Evolutionary conservation across 2,888 invertebrate genomes (phyloP), one percentile per base, ranked within the genome.

Genomic region (Clitarchus hookeri): DNA sequence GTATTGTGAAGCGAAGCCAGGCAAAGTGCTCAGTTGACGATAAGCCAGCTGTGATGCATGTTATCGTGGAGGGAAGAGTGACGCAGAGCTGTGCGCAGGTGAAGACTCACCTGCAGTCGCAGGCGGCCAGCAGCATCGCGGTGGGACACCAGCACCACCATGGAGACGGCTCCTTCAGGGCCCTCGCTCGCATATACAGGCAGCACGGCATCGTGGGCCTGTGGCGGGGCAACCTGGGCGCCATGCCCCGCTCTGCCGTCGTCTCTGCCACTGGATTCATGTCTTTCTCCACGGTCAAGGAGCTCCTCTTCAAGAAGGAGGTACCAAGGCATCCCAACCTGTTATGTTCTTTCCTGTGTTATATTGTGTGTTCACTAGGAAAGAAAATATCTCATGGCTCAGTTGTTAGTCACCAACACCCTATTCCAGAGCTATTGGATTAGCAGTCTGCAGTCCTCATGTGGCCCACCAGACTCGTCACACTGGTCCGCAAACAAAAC

Each of bases 81-180:
- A 36, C 36, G 48, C 48, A 48, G 12, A 8, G 12, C 12, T 79
- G 79, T 84, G 19, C 79, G 53, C 27, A 94, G 94, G 93, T 97
- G 26, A 97, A 97, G 92, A 96, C 96, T 4, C 95, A 97, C 89
- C 92, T 97, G 13, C 97, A 97, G 90, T 94, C 96, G 0, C 93
- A 94, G 90, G 94, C 96, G 1, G 94, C 94, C 1, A 91, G 93
- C 86, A 92, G 94, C 25, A 97, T 98, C 85, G 97, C 98, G 0
- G 98, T 98, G 0, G 98, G 98, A 0, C 94, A 96, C 90, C 98
- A 98, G 90, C 98, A 98, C 90, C 91, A 93, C 6, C 96, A 97
- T 90, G 44, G 36, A 4, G 94, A 96, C 23, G 95, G 96, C n/a
- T 95, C 96, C 90, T 90, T 93, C 25, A 91, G 92, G 85, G 97